A percentile compares a stretch with the other conserved stretches of the same genome.
phyloP scores from a whole-genome alignment of 2,888 invertebrate genomes.

The Siphlonurus alternatus region DNA sequence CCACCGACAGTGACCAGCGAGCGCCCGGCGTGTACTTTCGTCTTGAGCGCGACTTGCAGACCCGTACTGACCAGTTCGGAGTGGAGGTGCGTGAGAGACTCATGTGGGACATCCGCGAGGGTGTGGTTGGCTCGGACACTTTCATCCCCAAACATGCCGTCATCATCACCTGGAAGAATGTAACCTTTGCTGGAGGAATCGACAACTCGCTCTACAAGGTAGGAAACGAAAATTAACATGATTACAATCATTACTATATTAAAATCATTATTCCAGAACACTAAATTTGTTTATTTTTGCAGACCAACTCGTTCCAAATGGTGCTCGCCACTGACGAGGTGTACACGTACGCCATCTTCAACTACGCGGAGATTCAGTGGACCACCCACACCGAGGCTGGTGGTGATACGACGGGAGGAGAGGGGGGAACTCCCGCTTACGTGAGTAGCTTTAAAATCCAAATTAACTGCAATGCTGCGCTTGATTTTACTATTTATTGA shows the following conservation, averaged over 20 bases:
- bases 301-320: constrained; percentile 94
- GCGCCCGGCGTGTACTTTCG: constrained; percentile 43
- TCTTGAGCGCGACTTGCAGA: constrained; percentile 49
- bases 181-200: constrained; percentile 81
- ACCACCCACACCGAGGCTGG: constrained; percentile 81
- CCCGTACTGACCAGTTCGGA: constrained; percentile 63
- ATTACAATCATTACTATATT: neutral
- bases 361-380: constrained; percentile 84
- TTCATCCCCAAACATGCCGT: constrained; percentile 83
- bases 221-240: constrained; percentile 18
- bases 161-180: constrained; percentile 91
- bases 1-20: constrained; percentile 57
- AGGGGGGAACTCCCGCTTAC: constrained; percentile 73
- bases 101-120: constrained; percentile 77
- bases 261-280: neutral
- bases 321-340: constrained; percentile 85
- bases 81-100: constrained; percentile 71
- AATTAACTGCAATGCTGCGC: neutral
- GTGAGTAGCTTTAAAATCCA: constrained; percentile 40
- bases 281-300: constrained; percentile 18
- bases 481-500: too few species aligned
- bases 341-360: constrained; percentile 86
- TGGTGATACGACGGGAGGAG: constrained; percentile 71
- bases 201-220: constrained; percentile 57
- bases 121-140: constrained; percentile 78